Evolutionary conservation across 2,888 invertebrate species (phyloP), one percentile per base, ranked within the genome.

Genomic region (Arenicola marina): DNA sequence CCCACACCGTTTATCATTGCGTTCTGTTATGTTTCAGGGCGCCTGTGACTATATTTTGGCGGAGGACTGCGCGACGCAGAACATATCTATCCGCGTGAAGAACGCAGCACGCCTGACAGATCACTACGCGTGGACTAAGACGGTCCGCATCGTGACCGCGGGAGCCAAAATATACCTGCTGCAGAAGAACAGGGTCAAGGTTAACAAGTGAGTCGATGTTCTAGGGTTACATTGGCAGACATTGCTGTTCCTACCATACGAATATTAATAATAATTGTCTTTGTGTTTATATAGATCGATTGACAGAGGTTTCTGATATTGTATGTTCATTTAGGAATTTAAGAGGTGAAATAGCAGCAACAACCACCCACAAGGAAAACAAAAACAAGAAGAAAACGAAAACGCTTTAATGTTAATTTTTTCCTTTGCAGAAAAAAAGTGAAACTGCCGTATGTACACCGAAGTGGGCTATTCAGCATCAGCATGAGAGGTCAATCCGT

Each of bases 81-180:
- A 89, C 18, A 95, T 95, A 81, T 90, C 92, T 4, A 90, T 96
- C 67, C 88, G 93, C 63, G 92, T 95, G 62, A 92, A 93, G 44
- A 96, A 95, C 79, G 92, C 92, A 77, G 92, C 91, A 1, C 87
- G 92, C 67, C 88, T 88, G 59, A 90, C 91, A 18, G 88, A 89
- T 71, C 89, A 89, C 63, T 94, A 93, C n/a, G 91, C 94, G 0
- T 92, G 93, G 91, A 93, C 95, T 0, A 91, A 93, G 79, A 91
- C 93, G 33, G 91, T 95, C 53, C 75, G 77, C 11, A 71, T 84
- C 51, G 72, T 21, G 90, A 92, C 2, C 85, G 93, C 68, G 24
- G 65, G 68, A 21, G 61, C 69, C 38, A 67, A 74, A 32, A 72
- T 81, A 54, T 76, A 76, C 45, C 88, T 96, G 72, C 93, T 93